Evolutionary conservation across 1,140 invertebrate species (phyloP).

Genomic region (Cydia amplana): DNA sequence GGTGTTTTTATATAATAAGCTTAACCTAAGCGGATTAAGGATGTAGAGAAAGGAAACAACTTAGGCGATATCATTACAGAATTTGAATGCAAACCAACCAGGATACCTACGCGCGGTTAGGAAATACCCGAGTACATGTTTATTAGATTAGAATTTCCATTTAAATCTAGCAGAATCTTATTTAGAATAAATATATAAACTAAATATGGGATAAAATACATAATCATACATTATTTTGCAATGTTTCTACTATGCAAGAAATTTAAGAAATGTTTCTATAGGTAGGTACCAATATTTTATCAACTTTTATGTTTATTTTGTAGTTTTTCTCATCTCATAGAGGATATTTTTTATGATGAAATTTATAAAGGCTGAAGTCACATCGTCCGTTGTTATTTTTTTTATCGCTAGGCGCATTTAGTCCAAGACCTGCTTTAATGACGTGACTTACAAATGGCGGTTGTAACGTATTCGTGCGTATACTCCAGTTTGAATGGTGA

Average conservation of each 20-base stretch:
- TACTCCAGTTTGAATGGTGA: conserved; percentile 15
- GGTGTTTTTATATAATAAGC: background rate
- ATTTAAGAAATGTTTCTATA: too few species aligned
- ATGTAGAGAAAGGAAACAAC: background rate
- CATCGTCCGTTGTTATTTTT: background rate
- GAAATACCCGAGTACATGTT: background rate
- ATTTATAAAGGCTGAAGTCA: background rate
- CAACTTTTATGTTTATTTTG: too few species aligned
- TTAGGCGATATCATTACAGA: conserved; percentile 10
- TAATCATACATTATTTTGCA: too few species aligned
- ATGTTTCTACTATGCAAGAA: too few species aligned
- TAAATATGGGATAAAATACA: too few species aligned
- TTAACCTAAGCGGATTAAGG: background rate
- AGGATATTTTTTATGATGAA: background rate
- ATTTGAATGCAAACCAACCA: background rate
- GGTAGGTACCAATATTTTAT: too few species aligned
- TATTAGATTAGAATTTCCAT: background rate
- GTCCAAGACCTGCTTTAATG: background rate
- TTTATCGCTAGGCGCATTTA: too few species aligned
- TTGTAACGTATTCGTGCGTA: background rate
- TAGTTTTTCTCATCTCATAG: too few species aligned
- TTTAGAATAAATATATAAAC: background rate
- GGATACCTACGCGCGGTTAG: conserved; percentile 4
- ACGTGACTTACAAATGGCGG: background rate
- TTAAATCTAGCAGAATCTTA: background rate